Conservation (phyloP, 1,140 invertebrate species). For the Formica selysi region DNA sequence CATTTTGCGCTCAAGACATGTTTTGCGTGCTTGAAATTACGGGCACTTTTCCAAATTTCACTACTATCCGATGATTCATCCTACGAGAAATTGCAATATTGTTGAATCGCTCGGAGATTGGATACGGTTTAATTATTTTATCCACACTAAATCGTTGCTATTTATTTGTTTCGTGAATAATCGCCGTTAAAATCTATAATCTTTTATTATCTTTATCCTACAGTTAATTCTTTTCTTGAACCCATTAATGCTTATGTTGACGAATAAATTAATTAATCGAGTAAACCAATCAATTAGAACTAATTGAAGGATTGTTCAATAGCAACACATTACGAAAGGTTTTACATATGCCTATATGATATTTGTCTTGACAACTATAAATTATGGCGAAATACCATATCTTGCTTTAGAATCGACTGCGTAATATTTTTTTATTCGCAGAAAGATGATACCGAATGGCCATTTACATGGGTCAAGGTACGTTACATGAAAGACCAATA, state of each 20-base stretch:
- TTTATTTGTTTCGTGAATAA: background rate
- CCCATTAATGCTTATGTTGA: background rate
- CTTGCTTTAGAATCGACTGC: background rate
- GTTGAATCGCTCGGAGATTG: background rate
- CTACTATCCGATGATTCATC: background rate
- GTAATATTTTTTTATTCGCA: background rate
- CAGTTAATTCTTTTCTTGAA: background rate
- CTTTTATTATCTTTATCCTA: background rate
- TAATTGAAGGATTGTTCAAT: background rate
- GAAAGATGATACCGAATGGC: background rate
- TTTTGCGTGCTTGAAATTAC: background rate
- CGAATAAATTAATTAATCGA: background rate
- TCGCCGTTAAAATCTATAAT: background rate
- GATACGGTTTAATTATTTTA: background rate
- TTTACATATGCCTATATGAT: background rate
- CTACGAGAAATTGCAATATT: background rate
- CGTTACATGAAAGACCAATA: background rate
- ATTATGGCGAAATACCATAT: background rate
- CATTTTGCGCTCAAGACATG: background rate
- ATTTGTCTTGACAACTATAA: background rate
- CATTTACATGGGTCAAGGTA: constrained; percentile 34
- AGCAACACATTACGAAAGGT: background rate
- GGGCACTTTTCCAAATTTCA: background rate
- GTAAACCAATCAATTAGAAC: background rate
- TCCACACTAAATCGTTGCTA: background rate